A percentile compares a stretch with the other conserved stretches of the same genome.
Evolutionary conservation across 2,113 vertebrate genomes (phyloP).

Genomic region (Tachysurus vachellii): DNA sequence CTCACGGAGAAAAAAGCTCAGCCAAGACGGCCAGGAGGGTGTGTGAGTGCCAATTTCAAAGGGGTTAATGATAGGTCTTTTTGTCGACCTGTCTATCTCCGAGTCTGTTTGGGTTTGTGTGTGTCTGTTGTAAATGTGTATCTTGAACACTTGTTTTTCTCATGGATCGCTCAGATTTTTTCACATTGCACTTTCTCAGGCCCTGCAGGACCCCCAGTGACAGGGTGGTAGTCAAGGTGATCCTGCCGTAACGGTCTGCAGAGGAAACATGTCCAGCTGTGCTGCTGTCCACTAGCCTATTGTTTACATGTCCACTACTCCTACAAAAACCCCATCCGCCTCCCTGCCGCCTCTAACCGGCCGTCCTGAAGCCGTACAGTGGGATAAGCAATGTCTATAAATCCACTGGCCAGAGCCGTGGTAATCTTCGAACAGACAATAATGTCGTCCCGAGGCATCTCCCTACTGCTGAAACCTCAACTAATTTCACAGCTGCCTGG

Average conservation of each 20-base stretch:
- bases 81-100: neutral
- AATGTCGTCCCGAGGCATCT: constrained; percentile 43
- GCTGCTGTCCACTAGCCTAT: constrained; percentile 30
- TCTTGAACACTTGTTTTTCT: constrained; percentile 31
- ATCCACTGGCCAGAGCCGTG: constrained; percentile 54
- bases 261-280: constrained; percentile 50
- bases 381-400: constrained; percentile 58
- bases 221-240: constrained; percentile 57
- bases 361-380: constrained; percentile 17
- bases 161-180: constrained; percentile 27
- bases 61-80: constrained; percentile 14
- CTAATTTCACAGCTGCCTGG: constrained; percentile 29
- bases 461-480: constrained; percentile 28
- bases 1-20: constrained; percentile 24
- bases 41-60: constrained; percentile 13
- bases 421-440: constrained; percentile 52
- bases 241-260: constrained; percentile 24
- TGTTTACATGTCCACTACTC: constrained; percentile 46
- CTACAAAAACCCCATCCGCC: neutral
- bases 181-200: constrained; percentile 27
- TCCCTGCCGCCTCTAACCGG: neutral
- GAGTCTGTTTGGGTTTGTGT: constrained; percentile 18
- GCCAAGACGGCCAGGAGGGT: constrained; percentile 13
- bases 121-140: neutral
- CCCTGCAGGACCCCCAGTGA: constrained; percentile 46